Conservation (phyloP, 2,113 vertebrate genomes). For the Ictidomys tridecemlineatus region DNA sequence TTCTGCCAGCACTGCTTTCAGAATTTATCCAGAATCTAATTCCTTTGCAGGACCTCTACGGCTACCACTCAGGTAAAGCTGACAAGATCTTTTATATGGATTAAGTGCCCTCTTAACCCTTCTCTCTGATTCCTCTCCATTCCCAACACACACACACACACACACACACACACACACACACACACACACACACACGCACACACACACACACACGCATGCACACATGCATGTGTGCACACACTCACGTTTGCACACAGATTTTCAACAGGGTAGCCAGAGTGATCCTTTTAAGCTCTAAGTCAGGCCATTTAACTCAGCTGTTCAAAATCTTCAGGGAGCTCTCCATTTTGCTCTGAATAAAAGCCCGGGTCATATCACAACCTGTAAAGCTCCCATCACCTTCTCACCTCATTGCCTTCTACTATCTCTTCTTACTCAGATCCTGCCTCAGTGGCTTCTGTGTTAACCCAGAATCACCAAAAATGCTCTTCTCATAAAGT, state of each 20-base stretch:
- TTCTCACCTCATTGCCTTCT: background rate
- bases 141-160: background rate
- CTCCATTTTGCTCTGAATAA: constrained; percentile 16
- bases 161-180: background rate
- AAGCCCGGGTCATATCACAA: background rate
- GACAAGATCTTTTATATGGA: background rate
- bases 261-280: background rate
- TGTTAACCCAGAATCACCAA: background rate
- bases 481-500: background rate
- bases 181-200: no score
- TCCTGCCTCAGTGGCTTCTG: background rate
- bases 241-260: background rate
- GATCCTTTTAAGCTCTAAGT: background rate
- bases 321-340: background rate
- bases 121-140: background rate
- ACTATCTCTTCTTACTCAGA: background rate
- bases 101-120: background rate
- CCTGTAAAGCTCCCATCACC: background rate
- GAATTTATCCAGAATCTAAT: background rate
- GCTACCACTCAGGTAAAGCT: background rate
- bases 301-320: background rate
- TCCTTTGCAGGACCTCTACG: background rate
- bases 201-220: background rate
- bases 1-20: background rate
- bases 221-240: no score